Base-by-base conservation (phyloP, 2,113 vertebrate genomes). In the Malaclemys terrapin region DNA sequence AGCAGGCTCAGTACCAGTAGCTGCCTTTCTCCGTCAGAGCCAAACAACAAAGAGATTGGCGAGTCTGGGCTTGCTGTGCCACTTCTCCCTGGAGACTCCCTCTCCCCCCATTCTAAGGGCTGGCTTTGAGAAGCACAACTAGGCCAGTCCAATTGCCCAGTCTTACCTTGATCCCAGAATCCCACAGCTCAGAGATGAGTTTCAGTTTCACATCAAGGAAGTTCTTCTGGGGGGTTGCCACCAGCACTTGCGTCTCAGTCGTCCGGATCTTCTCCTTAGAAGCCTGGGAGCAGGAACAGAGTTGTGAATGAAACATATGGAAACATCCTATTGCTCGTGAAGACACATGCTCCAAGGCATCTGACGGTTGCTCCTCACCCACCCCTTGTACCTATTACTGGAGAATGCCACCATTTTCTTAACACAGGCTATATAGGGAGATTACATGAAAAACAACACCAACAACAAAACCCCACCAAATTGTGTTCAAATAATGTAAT, bases 161-260 rank as follows among this genome's bases (percentile, higher is more conserved):
- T 75, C 81, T 94, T 89, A 99, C 99, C 99, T 99, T 99, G 88
- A 99, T 99, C 49, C 99, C 99, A 89, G 98, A 98, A 0, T 98
- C 97, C 99, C 99, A 99, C 35, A 99, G 98, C 96, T 99, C 98
- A 0, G 98, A 94, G 78, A 99, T 97, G 27, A 99, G 98, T 89
- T 98, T 98, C 94, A 99, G 96, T 84, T 98, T 98, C 80, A 99
- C 99, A 78, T 98, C 97, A 13, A 99, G 98, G 38, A 99, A 98
- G 89, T 99, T 98, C 96, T 99, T 99, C 93, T 99, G 99, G 3
- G 99, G 99, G 2, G 99, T 98, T 1, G 98, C 99, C 91, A 99
- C 99, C 98, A 99, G 98, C 79, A 99, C 98, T 97, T 99, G 98
- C 0, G 99, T 99, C 96, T 99, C 99, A 31, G 99, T 99, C 4